Base-by-base conservation (phyloP, 37 sponge, comb jelly and placozoan species). In the Agelas oroides region DNA sequence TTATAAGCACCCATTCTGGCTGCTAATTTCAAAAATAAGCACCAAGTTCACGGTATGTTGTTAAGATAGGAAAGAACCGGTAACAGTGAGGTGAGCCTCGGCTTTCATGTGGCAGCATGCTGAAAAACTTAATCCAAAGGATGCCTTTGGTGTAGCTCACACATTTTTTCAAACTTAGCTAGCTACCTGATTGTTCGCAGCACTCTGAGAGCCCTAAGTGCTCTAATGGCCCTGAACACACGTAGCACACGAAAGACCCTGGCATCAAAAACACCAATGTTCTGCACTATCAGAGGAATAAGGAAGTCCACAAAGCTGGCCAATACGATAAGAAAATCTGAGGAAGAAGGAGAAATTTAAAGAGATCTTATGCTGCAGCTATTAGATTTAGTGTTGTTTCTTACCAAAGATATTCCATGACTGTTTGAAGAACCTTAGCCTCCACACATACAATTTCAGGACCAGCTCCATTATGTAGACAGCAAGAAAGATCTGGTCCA, bases 371-470 rank as follows among this genome's bases (percentile, higher is more conserved):
- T 46, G 46, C 46, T 12, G 46, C 6, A 46, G 46, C 46, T 65
- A 69, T 40, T 28, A 80, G 5, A n/a, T 33, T 37, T 66, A 64
- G 56, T 19, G 35, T 38, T 6, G 30, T 24, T 13, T 14, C 70
- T 39, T 75, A 92, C 85, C 94, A 80, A 96, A 96, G 24, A 85
- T 37, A 76, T 96, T 93, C 97, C 97, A 96, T 18, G 70, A 70
- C 30, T 73, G 70, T 30, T 79, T 79, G 81, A 96, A 96, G 65
- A 80, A 93, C 21, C 73, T 54, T 2, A 91, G 58, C n/a, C 89
- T 33, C 83, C 81, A 80, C 18, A 70, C 94, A 70, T 86, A 78
- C 16, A 96, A 38, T 65, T 90, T 93, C 41, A 96, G 71, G 14
- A 79, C 25, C 13, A 90, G 57, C 65, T 96, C 97, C 12, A 91